A percentile compares a stretch with the other conserved stretches of the same genome.
phyloP scores from a whole-genome alignment of 2,797 vertebrate genomes.

The Periparus ater region DNA sequence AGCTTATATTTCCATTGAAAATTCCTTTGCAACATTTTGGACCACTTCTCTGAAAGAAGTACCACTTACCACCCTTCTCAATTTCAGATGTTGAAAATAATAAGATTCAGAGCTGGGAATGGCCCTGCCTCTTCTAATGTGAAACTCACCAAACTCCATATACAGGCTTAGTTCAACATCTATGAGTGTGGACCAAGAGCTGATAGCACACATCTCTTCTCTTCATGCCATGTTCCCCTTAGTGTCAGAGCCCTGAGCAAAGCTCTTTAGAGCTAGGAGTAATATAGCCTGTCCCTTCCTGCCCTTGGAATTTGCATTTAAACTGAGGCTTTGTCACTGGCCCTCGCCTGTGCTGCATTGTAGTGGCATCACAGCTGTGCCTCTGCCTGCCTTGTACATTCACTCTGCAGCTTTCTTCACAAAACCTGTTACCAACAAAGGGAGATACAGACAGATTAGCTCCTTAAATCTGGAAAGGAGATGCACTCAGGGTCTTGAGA shows the following conservation, averaged over 20 bases:
- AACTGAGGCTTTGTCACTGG: background rate
- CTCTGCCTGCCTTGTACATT: background rate
- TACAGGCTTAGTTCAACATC: background rate
- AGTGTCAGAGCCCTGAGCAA: background rate
- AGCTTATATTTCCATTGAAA: background rate
- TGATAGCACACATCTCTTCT: background rate
- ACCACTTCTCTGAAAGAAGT: background rate
- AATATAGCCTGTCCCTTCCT: background rate
- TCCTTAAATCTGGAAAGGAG: background rate
- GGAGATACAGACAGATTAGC: background rate
- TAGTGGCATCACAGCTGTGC: background rate
- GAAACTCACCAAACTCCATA: background rate
- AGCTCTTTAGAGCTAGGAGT: background rate
- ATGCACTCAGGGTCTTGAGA: background rate
- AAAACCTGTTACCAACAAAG: background rate
- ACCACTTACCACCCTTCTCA: background rate
- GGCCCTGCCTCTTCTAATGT: background rate
- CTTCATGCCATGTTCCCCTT: background rate
- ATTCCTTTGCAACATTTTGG: background rate
- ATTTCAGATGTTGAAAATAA: background rate
- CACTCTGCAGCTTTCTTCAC: background rate
- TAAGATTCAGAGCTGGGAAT: background rate
- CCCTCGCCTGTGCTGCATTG: fast-evolving
- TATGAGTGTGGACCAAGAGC: background rate
- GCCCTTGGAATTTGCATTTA: background rate